phyloP scores from a whole-genome alignment of 2,113 vertebrate genomes.

The Sander lucioperca region DNA sequence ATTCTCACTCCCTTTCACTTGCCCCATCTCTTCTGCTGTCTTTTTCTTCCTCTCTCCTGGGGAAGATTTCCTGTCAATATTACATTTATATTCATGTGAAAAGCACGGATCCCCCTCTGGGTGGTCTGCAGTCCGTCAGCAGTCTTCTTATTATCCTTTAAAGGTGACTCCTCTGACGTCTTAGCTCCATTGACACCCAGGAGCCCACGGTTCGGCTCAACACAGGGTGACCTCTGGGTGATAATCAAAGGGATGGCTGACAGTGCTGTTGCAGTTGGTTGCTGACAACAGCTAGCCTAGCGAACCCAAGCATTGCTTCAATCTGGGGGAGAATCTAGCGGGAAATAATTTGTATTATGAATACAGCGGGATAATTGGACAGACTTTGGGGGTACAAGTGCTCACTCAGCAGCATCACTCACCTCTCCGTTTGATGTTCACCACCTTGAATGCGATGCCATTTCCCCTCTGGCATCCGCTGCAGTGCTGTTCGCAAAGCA shows the following conservation, averaged over 20 bases:
- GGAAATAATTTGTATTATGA: conserved; percentile 28
- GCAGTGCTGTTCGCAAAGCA: conserved; percentile 57
- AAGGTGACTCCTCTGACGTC: conserved; percentile 78
- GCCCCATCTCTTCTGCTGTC: conserved; percentile 28
- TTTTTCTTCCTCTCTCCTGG: conserved; percentile 54
- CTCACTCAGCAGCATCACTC: conserved; percentile 66
- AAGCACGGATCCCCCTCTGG: conserved; percentile 58
- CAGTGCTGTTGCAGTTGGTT: conserved; percentile 52
- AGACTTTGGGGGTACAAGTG: conserved; percentile 61
- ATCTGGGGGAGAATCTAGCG: conserved; percentile 25
- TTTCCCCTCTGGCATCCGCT: conserved; percentile 52
- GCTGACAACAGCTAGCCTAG: conserved; percentile 67
- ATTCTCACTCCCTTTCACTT: conserved; percentile 50
- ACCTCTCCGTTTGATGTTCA: conserved; percentile 33
- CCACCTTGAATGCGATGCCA: conserved; percentile 55
- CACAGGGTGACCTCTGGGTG: conserved; percentile 65
- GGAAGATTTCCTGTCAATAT: conserved; percentile 75
- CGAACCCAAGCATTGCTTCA: conserved; percentile 39
- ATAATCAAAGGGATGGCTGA: conserved; percentile 73
- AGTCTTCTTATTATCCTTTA: conserved; percentile 76
- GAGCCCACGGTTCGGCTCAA: conserved; percentile 52
- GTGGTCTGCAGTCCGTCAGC: conserved; percentile 75
- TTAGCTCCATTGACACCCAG: conserved; percentile 36
- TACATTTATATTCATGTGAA: conserved; percentile 79
- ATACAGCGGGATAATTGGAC: conserved; percentile 65